Conservation (phyloP, 1,140 invertebrate species). For the Nasonia vitripennis region DNA sequence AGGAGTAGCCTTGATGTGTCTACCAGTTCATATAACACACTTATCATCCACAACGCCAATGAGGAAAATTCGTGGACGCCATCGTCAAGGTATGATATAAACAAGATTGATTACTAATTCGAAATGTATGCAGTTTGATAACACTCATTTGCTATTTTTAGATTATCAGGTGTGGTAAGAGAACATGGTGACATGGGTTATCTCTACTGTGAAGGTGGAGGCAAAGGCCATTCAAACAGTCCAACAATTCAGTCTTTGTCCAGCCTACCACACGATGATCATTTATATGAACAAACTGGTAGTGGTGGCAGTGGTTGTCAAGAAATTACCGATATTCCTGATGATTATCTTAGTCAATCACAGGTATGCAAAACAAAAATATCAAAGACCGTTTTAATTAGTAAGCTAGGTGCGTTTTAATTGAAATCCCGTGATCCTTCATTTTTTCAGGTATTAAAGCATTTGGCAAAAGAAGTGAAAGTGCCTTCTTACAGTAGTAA, state of each 20-base stretch:
- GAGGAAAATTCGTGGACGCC: slow-evolving; percentile 81
- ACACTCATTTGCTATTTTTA: slow-evolving; percentile 48
- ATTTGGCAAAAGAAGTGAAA: slow-evolving; percentile 88
- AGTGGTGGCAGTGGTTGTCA: slow-evolving; percentile 75
- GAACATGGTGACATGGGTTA: slow-evolving; percentile 72
- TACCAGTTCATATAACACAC: slow-evolving; percentile 86
- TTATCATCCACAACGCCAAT: slow-evolving; percentile 85
- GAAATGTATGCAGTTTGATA: slow-evolving; percentile 21
- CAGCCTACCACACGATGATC: slow-evolving; percentile 71
- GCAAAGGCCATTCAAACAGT: slow-evolving; percentile 74
- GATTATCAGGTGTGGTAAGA: slow-evolving; percentile 69
- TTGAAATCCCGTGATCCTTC: neutral
- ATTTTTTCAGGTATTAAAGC: slow-evolving; percentile 83
- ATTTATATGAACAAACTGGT: slow-evolving; percentile 69
- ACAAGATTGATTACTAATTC: slow-evolving; percentile 17
- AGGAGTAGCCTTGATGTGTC: slow-evolving; percentile 84
- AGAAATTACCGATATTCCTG: slow-evolving; percentile 90
- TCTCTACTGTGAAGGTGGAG: slow-evolving; percentile 71
- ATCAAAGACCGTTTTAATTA: neutral
- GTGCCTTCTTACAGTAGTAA: slow-evolving; percentile 72
- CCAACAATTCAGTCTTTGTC: slow-evolving; percentile 72
- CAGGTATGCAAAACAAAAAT: slow-evolving; percentile 67
- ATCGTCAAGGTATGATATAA: slow-evolving; percentile 71
- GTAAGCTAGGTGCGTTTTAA: neutral
- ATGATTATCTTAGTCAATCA: slow-evolving; percentile 89